Percentiles rank a stretch among this genome's conserved stretches.
phyloP scores from a whole-genome alignment of 1,140 invertebrate genomes.

The Rhagoletis zephyria region DNA sequence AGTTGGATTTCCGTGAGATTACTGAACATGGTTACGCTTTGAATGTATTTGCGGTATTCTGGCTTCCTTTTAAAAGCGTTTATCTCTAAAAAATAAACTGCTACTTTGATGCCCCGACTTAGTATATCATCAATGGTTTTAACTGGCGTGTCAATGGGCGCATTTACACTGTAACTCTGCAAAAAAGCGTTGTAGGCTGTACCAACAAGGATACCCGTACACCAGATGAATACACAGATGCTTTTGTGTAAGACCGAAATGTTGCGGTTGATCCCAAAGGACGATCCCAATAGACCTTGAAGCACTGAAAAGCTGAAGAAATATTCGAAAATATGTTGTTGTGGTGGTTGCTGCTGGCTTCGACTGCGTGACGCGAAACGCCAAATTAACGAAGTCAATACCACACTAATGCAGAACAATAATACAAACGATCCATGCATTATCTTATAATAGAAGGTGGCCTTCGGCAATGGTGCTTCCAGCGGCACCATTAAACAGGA shows the following conservation, averaged over 20 bases:
- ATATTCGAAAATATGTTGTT: neutral
- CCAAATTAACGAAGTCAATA: neutral
- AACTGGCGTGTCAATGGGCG: too few relatives aligned
- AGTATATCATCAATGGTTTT: neutral
- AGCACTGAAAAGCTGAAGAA: neutral
- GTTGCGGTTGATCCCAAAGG: too few relatives aligned
- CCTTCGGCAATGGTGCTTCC: neutral
- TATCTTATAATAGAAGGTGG: neutral
- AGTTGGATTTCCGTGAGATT: neutral
- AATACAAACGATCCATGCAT: neutral
- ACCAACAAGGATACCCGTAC: too few relatives aligned
- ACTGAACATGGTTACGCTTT: neutral
- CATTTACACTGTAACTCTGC: too few relatives aligned
- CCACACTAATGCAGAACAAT: neutral
- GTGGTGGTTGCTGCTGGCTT: neutral
- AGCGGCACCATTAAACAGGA: constrained; percentile 8
- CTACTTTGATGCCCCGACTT: neutral
- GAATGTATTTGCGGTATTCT: neutral
- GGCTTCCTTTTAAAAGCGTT: neutral
- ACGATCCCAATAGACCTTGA: neutral
- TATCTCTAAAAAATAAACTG: neutral
- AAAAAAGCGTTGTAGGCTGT: too few relatives aligned
- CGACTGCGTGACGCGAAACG: neutral
- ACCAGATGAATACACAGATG: too few relatives aligned
- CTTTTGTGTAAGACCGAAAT: too few relatives aligned